phyloP scores from a whole-genome alignment of 2,888 invertebrate species.

The Trimorus sp. region DNA sequence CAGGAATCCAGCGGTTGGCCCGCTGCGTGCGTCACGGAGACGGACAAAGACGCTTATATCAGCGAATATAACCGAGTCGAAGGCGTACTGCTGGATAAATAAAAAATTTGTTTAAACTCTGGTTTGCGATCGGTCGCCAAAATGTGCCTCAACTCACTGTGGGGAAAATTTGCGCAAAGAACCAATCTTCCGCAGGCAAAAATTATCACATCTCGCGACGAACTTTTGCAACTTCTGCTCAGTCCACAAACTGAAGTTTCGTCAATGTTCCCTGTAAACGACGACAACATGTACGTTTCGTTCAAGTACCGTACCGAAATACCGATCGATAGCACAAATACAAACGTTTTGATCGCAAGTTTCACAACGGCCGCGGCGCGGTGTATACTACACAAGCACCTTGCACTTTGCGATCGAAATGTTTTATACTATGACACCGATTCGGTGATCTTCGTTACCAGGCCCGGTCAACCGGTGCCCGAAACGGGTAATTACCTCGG shows the following conservation, averaged over 20 bases:
- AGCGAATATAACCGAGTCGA: neutral
- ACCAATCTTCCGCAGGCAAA: constrained; percentile 15
- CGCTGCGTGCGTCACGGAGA: constrained; percentile 4
- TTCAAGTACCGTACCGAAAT: constrained; percentile 1
- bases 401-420: constrained; percentile 71
- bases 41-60: constrained; percentile 29
- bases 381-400: constrained; percentile 71
- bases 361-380: constrained; percentile 37
- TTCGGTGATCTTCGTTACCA: neutral
- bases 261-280: constrained; percentile 5
- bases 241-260: constrained; percentile 7
- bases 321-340: neutral
- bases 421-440: constrained; percentile 48
- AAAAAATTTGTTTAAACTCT: constrained; percentile 36
- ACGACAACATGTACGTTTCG: constrained; percentile 1
- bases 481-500: constrained; percentile 15
- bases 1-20: constrained; percentile 35
- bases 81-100: neutral
- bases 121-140: constrained; percentile 26
- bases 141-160: constrained; percentile 41
- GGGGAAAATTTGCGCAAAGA: constrained; percentile 42
- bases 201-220: constrained; percentile 16
- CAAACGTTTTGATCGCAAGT: constrained; percentile 5
- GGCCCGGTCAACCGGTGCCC: neutral
- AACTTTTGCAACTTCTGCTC: neutral